Evolutionary conservation across 2,888 invertebrate species (phyloP).

Genomic region (Dolichomitus sp.): DNA sequence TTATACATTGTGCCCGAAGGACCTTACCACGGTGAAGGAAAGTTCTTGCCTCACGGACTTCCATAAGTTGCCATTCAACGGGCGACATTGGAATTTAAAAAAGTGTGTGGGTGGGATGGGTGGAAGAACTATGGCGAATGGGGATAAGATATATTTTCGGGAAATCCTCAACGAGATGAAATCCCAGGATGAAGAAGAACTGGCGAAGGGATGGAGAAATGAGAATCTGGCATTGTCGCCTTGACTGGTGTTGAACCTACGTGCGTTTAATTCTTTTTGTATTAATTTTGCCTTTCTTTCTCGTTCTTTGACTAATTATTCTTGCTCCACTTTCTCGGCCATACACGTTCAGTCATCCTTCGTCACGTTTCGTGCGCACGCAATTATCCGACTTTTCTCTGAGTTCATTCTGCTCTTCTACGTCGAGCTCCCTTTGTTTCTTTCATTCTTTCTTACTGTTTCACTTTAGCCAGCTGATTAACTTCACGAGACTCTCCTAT

Average conservation of each 20-base stretch:
- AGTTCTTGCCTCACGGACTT: constrained; percentile 79
- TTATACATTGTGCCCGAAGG: constrained; percentile 28
- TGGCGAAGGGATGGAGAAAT: constrained; percentile 17
- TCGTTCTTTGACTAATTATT: constrained; percentile 34
- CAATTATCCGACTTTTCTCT: constrained; percentile 44
- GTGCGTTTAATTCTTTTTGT: constrained; percentile 28
- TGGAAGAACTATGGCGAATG: constrained; percentile 31
- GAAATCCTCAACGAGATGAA: constrained; percentile 63
- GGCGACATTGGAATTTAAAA: constrained; percentile 81
- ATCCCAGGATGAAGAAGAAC: constrained; percentile 27
- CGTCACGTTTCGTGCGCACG: constrained; percentile 27
- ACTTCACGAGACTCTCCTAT: constrained; percentile 47
- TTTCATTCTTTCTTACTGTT: constrained; percentile 31
- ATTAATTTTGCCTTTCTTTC: constrained; percentile 8
- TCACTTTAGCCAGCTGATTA: constrained; percentile 47
- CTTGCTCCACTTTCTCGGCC: constrained; percentile 27
- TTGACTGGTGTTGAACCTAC: constrained; percentile 8
- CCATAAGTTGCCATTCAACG: constrained; percentile 82
- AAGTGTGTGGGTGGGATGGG: constrained; percentile 67
- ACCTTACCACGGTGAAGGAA: constrained; percentile 73
- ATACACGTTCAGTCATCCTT: constrained; percentile 11
- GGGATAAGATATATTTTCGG: constrained; percentile 66
- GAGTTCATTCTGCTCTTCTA: constrained; percentile 43
- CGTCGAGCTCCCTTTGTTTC: constrained; percentile 65
- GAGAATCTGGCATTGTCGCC: constrained; percentile 43